Evolutionary conservation across 2,113 vertebrate genomes (phyloP).

Genomic region (Illadopsis cleaveri): DNA sequence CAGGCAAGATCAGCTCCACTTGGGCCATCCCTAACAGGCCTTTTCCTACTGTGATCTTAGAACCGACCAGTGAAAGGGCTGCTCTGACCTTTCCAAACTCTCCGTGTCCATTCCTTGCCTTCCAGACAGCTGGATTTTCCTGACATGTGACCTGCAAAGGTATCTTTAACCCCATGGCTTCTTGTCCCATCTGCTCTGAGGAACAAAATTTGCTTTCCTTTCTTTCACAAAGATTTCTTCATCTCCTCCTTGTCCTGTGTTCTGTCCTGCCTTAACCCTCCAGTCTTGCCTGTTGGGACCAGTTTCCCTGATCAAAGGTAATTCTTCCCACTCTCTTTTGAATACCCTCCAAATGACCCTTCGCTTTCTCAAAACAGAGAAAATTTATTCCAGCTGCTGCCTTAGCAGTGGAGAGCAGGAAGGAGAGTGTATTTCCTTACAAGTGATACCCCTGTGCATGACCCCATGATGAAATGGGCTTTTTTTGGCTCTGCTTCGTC

Average conservation of each 20-base stretch:
- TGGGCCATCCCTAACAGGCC: not conserved
- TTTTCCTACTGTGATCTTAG: not conserved
- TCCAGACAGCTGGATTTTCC: not conserved
- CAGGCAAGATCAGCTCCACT: not conserved
- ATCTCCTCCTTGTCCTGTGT: not conserved
- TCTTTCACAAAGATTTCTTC: not conserved
- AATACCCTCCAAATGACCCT: not conserved
- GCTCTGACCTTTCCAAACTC: not conserved
- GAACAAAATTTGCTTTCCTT: not conserved
- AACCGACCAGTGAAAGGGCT: fast-evolving
- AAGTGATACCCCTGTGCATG: not conserved
- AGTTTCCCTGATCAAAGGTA: not conserved
- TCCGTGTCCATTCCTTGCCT: not conserved
- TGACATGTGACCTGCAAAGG: not conserved
- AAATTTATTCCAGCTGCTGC: not conserved
- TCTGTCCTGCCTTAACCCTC: not conserved
- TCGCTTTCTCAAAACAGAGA: not conserved
- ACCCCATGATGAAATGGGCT: not conserved
- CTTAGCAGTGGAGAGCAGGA: not conserved
- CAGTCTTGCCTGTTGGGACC: not conserved
- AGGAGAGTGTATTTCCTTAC: not conserved
- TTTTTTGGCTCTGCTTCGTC: not conserved
- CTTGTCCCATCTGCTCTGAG: not conserved
- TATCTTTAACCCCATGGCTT: not conserved
- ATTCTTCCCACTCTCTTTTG: not conserved